Evolutionary conservation across 1,140 invertebrate genomes (phyloP).

Genomic region (Listronotus oregonensis): DNA sequence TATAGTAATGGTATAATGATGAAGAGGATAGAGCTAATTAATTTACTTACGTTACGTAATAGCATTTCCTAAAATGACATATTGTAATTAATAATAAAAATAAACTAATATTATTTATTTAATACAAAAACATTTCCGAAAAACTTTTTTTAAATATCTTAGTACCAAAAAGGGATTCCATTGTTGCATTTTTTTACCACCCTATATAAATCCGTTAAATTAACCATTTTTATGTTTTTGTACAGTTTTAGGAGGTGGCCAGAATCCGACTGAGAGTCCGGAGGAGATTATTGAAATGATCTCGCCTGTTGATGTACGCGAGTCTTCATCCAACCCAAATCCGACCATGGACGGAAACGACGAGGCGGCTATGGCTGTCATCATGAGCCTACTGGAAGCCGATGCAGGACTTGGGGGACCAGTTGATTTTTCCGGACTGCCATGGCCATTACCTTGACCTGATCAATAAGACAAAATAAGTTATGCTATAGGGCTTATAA

Average conservation of each 20-base stretch:
- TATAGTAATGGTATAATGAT: no score
- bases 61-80: no score
- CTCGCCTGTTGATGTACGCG: conserved; percentile 58
- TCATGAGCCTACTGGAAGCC: conserved; percentile 88
- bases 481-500: no score
- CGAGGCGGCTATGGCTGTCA: conserved; percentile 89
- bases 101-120: no score
- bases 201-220: not conserved
- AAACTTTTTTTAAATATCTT: no score
- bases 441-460: conserved; percentile 80
- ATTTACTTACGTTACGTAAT: no score
- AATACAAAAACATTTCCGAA: no score
- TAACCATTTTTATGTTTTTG: conserved; percentile 1
- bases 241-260: conserved; percentile 53
- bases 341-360: conserved; percentile 76
- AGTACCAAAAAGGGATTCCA: no score
- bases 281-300: conserved; percentile 65
- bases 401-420: conserved; percentile 68
- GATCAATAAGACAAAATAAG: no score
- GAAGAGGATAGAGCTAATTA: no score
- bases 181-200: not conserved
- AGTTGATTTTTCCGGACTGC: conserved; percentile 84
- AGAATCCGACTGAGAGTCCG: conserved; percentile 58
- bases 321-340: conserved; percentile 55
- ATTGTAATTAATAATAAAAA: no score